Evolutionary conservation across 2,797 vertebrate genomes (phyloP).

Genomic region (Oryzias sinensis): DNA sequence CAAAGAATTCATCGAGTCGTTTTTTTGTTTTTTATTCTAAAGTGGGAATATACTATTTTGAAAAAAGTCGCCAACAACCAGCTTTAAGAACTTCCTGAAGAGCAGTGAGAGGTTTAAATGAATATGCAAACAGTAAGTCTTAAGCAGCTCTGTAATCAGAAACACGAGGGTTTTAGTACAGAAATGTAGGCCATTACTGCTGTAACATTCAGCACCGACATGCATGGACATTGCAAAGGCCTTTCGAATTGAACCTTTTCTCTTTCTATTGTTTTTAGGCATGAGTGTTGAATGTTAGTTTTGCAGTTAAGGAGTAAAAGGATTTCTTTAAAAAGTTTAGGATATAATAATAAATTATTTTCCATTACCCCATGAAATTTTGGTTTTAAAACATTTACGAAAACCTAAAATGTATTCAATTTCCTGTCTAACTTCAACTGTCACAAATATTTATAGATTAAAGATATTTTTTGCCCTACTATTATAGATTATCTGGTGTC

Average conservation of each 20-base stretch:
- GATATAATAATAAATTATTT: too few species aligned
- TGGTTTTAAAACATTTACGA: too few species aligned
- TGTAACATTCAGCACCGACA: constrained; percentile 15
- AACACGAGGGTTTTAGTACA: constrained; percentile 35
- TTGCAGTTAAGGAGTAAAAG: too few species aligned
- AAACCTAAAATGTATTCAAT: too few species aligned
- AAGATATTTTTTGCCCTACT: too few species aligned
- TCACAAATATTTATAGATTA: too few species aligned
- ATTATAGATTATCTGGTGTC: too few species aligned
- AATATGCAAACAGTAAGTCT: constrained; percentile 43
- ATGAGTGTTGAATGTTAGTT: constrained; percentile 3
- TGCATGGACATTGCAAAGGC: constrained; percentile 9
- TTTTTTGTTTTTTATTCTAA: not conserved
- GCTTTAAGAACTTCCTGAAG: not conserved
- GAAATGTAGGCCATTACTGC: constrained; percentile 39
- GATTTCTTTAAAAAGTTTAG: too few species aligned
- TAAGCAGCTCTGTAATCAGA: constrained; percentile 24
- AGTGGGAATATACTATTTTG: too few species aligned
- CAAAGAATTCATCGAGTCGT: constrained; percentile 1
- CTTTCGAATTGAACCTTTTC: not conserved
- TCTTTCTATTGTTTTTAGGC: constrained; percentile 36
- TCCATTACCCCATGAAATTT: too few species aligned
- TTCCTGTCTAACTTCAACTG: too few species aligned
- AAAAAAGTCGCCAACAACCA: too few species aligned
- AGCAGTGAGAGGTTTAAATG: constrained; percentile 18